Evolutionary conservation across 2,113 vertebrate species (phyloP).

Genomic region (Alethe castanea): DNA sequence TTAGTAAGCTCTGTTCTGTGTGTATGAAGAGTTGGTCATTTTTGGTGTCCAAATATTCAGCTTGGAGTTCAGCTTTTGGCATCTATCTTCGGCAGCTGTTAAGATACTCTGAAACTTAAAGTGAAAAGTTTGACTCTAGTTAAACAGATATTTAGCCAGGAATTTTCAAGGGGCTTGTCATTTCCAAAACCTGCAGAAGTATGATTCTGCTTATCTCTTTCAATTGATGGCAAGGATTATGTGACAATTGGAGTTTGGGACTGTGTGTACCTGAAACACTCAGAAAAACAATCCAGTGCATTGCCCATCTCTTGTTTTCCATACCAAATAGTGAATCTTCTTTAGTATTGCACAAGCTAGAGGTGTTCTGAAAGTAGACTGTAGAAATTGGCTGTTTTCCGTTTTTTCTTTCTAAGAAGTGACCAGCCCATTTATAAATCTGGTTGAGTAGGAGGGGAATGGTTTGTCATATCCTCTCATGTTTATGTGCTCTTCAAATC

Average conservation of each 20-base stretch:
- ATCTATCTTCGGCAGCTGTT: neutral
- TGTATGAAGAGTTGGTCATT: neutral
- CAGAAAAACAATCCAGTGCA: neutral
- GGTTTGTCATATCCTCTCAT: neutral
- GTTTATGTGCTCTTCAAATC: neutral
- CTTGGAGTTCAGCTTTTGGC: neutral
- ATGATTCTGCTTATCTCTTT: neutral
- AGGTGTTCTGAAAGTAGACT: neutral
- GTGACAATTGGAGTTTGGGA: neutral
- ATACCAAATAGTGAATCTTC: neutral
- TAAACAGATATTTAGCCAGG: neutral
- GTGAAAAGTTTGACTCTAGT: neutral
- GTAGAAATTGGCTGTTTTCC: neutral
- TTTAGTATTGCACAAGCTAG: neutral
- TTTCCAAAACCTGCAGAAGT: neutral
- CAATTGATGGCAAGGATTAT: rapidly evolving
- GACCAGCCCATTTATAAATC: neutral
- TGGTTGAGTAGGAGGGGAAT: neutral
- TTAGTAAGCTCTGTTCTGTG: neutral
- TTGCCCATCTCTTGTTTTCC: neutral
- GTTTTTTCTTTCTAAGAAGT: neutral
- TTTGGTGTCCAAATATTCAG: neutral
- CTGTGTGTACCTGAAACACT: neutral
- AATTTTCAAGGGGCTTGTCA: neutral
- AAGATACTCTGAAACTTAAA: neutral